These are phyloP conservation scores for Eira barbara DNA, from an alignment of 2,113 vertebrate species.

Conservation along the genomic window DNA sequence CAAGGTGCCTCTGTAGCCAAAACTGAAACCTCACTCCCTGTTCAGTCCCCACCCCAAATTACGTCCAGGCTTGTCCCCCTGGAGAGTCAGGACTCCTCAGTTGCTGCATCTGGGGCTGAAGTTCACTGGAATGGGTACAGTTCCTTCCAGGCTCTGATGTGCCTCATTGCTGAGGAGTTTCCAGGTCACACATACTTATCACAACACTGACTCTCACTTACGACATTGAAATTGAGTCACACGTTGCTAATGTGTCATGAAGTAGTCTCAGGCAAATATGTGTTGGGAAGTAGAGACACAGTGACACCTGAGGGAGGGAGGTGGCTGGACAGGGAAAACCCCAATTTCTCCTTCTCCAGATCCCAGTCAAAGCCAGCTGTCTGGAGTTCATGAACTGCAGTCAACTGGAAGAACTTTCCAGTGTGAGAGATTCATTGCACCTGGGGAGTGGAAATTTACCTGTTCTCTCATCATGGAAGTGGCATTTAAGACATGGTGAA, in stretches of 20 bases:
- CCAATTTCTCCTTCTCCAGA: background rate
- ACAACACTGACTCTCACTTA: background rate
- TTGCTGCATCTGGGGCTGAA: background rate
- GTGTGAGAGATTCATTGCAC: background rate
- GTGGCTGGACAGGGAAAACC: background rate
- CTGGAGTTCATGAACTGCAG: background rate
- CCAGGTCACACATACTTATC: background rate
- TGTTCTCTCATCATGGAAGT: background rate
- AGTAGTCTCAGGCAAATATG: background rate
- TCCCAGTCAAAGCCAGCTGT: background rate
- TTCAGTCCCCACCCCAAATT: background rate
- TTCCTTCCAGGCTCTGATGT: background rate
- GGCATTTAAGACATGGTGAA: background rate
- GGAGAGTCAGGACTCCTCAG: background rate
- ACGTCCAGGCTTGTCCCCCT: background rate
- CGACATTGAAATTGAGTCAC: background rate
- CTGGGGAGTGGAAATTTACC: background rate
- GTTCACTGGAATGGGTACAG: background rate
- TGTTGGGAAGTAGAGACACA: background rate
- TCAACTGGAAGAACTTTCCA: background rate
- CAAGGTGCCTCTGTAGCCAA: background rate
- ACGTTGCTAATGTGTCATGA: background rate
- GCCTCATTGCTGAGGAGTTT: background rate
- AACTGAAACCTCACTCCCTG: background rate
- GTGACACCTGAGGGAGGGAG: background rate